Percentiles rank a stretch among this genome's conserved stretches.
These are phyloP conservation scores for Drosophila seguyi DNA, from an alignment of 1,140 invertebrate species.

Conservation along the genomic window DNA sequence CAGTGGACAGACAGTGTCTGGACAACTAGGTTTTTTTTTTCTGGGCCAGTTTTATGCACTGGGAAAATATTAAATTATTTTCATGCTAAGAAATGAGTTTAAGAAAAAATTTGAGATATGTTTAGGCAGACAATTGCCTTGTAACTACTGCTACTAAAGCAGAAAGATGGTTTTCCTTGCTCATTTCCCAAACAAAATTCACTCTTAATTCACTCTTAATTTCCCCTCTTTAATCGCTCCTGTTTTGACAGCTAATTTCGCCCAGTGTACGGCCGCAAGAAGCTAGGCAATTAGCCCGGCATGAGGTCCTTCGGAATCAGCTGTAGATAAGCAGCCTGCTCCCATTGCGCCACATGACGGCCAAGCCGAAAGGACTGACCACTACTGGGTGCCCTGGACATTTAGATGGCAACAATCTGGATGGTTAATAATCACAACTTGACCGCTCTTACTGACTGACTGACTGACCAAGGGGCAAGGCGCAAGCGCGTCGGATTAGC, in stretches of 20 bases:
- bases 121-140: background rate
- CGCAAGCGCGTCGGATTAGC: conserved; percentile 65
- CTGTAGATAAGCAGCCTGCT: conserved; percentile 56
- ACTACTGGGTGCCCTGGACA: conserved; percentile 63
- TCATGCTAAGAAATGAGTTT: no score
- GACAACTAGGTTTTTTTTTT: conserved; percentile 12
- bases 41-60: conserved; percentile 3
- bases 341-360: conserved; percentile 32
- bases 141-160: background rate
- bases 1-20: background rate
- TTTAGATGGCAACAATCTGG: conserved; percentile 11
- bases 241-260: conserved; percentile 12
- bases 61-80: background rate
- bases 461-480: conserved; percentile 62
- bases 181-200: no score
- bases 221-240: no score
- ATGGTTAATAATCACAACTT: conserved; percentile 37
- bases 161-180: background rate
- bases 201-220: no score
- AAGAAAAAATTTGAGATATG: no score
- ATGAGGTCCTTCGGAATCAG: conserved; percentile 41
- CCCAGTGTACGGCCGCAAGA: conserved; percentile 7
- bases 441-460: conserved; percentile 65
- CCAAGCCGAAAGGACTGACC: conserved; percentile 7
- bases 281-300: conserved; percentile 38